These are phyloP conservation scores for Siniperca knerii DNA, from an alignment of 2,113 vertebrate species.

Conservation along the genomic window DNA sequence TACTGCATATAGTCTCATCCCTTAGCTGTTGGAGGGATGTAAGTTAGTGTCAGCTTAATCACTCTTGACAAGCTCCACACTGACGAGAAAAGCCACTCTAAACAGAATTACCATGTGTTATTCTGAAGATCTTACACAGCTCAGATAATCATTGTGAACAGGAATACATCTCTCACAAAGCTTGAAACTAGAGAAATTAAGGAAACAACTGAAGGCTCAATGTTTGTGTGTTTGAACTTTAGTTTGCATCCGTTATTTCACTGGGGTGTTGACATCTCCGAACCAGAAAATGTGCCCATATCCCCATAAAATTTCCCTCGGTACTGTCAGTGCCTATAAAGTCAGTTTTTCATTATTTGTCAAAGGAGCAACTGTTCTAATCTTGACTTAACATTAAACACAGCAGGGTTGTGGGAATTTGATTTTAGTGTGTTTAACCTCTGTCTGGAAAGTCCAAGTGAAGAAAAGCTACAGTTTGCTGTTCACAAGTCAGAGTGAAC, in stretches of 20 bases:
- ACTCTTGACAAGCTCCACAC: slow-evolving; percentile 23
- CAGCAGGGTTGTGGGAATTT: slow-evolving; percentile 24
- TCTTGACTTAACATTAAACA: slow-evolving; percentile 27
- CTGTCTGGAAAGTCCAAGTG: slow-evolving; percentile 24
- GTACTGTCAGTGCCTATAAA: slow-evolving; percentile 41
- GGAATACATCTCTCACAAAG: slow-evolving; percentile 22
- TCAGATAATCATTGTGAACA: slow-evolving; percentile 32
- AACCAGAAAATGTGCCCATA: slow-evolving; percentile 34
- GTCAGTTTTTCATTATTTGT: slow-evolving; percentile 58
- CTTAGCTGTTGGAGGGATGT: slow-evolving; percentile 15
- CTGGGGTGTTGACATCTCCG: slow-evolving; percentile 43
- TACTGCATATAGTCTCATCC: slow-evolving; percentile 1
- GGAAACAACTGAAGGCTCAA: slow-evolving; percentile 24
- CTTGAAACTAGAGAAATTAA: slow-evolving; percentile 49
- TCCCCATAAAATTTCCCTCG: slow-evolving; percentile 33
- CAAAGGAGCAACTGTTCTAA: slow-evolving; percentile 44
- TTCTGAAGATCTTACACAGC: slow-evolving; percentile 19
- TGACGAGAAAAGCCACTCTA: slow-evolving; percentile 39
- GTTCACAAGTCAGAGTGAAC: background rate
- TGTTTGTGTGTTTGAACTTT: slow-evolving; percentile 60
- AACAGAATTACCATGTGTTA: slow-evolving; percentile 51
- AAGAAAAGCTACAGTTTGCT: slow-evolving; percentile 30
- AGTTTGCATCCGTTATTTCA: slow-evolving; percentile 54
- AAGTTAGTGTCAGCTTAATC: slow-evolving; percentile 11
- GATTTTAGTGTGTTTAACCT: slow-evolving; percentile 43